Evolutionary conservation across 2,113 vertebrate species (phyloP).

Genomic region (Suncus etruscus): DNA sequence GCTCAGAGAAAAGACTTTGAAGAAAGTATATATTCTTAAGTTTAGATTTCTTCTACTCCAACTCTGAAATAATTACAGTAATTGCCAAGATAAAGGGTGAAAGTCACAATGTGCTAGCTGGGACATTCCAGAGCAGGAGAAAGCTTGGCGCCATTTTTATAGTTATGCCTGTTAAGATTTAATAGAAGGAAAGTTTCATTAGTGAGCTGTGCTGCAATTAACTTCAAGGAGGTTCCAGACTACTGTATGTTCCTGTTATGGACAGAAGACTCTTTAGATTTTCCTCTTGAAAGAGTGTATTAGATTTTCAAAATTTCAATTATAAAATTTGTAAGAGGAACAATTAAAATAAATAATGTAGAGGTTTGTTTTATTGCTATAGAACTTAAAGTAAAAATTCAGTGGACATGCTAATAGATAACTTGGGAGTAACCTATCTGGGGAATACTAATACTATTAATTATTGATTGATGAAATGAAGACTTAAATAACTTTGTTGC

Average conservation of each 20-base stretch:
- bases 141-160: constrained; percentile 92
- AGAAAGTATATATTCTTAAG: constrained; percentile 61
- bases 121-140: constrained; percentile 85
- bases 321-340: constrained; percentile 75
- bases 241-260: constrained; percentile 85
- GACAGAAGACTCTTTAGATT: constrained; percentile 86
- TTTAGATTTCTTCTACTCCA: constrained; percentile 59
- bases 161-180: constrained; percentile 90
- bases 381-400: constrained; percentile 34
- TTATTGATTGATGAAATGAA: constrained; percentile 63
- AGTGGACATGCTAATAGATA: constrained; percentile 15
- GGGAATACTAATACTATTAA: background rate
- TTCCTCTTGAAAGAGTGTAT: constrained; percentile 85
- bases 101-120: constrained; percentile 86
- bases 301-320: constrained; percentile 83
- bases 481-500: constrained; percentile 43
- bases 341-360: constrained; percentile 47
- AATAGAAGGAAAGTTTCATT: constrained; percentile 92
- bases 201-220: constrained; percentile 90
- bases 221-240: constrained; percentile 90
- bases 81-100: constrained; percentile 85
- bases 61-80: constrained; percentile 82
- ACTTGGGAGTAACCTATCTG: constrained; percentile 46
- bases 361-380: constrained; percentile 69
- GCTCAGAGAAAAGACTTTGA: background rate